Evolutionary conservation across 1,140 invertebrate species (phyloP).

Genomic region (Platorchestia sp.): DNA sequence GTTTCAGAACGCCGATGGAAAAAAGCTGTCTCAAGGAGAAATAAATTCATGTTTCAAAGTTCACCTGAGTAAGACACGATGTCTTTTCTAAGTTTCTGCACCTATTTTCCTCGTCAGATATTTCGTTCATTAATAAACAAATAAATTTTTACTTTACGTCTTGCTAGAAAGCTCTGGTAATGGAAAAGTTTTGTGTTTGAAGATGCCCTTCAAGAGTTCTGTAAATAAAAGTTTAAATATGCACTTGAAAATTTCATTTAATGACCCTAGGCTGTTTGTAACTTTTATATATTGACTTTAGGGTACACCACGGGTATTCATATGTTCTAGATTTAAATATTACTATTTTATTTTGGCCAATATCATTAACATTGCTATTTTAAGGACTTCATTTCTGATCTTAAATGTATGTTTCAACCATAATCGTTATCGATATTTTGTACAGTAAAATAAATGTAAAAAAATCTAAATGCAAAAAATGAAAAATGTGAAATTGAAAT

Average conservation of each 20-base stretch:
- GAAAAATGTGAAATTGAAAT: no score
- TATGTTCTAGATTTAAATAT: no score
- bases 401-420: no score
- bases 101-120: not conserved
- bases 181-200: not conserved
- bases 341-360: no score
- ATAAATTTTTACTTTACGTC: no score
- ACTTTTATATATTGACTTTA: not conserved
- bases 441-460: no score
- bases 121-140: not conserved
- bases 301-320: no score
- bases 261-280: not conserved
- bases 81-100: not conserved
- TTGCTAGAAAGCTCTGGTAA: not conserved
- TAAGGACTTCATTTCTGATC: no score
- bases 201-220: not conserved
- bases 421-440: no score
- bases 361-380: no score
- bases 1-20: no score
- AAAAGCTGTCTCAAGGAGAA: not conserved
- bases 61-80: not conserved
- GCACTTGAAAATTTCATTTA: not conserved
- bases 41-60: not conserved
- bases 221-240: not conserved
- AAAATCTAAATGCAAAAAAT: no score